phyloP scores from a whole-genome alignment of 2,113 vertebrate species.

The Sander vitreus region DNA sequence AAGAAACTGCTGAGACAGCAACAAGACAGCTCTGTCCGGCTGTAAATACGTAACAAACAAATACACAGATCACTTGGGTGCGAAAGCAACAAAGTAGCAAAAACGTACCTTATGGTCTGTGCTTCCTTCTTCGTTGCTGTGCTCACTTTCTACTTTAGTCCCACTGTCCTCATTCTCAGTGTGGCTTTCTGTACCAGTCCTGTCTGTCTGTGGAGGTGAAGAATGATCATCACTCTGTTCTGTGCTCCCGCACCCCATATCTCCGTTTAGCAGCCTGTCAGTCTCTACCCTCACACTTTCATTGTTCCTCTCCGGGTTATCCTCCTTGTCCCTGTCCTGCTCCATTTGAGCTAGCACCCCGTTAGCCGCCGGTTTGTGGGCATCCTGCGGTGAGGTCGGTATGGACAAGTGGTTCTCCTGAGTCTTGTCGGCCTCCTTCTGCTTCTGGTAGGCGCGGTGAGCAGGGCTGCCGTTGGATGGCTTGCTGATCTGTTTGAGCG shows the following conservation, averaged over 20 bases:
- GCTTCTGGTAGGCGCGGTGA: slow-evolving; percentile 57
- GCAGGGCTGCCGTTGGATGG: slow-evolving; percentile 72
- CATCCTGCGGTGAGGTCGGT: slow-evolving; percentile 62
- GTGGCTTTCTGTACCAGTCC: slow-evolving; percentile 41
- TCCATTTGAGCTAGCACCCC: slow-evolving; percentile 80
- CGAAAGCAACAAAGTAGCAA: neutral
- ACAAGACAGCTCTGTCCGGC: neutral
- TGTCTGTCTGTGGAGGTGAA: slow-evolving; percentile 20
- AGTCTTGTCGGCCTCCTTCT: slow-evolving; percentile 42
- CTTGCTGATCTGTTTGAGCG: slow-evolving; percentile 73
- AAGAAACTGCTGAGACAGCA: neutral
- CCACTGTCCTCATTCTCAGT: slow-evolving; percentile 46
- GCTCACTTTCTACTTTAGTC: slow-evolving; percentile 32
- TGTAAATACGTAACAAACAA: neutral
- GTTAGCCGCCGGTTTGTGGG: slow-evolving; percentile 64
- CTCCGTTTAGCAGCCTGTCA: slow-evolving; percentile 78
- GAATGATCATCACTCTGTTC: slow-evolving; percentile 47
- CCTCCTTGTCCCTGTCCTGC: slow-evolving; percentile 28
- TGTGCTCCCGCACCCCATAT: slow-evolving; percentile 52
- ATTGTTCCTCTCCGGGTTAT: slow-evolving; percentile 18
- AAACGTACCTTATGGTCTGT: slow-evolving; percentile 70
- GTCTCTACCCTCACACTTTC: slow-evolving; percentile 36
- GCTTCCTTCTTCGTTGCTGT: slow-evolving; percentile 55
- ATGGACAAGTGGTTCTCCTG: slow-evolving; percentile 37
- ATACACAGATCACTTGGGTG: neutral